Percentiles rank a stretch among this genome's conserved stretches.
Evolutionary conservation across 2,888 invertebrate genomes (phyloP).

Genomic region (Podabrus alpinus): DNA sequence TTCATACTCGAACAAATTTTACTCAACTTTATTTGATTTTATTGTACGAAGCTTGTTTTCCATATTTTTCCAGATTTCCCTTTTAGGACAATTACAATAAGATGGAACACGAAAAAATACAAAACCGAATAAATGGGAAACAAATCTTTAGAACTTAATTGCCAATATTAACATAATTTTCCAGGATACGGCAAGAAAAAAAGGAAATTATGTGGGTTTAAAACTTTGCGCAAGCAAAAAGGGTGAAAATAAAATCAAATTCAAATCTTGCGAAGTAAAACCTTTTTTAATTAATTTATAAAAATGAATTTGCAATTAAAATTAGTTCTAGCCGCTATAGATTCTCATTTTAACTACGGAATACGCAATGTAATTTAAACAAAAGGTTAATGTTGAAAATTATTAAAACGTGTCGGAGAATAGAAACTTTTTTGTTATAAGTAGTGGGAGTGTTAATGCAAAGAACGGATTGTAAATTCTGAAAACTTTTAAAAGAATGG

Average conservation of each 20-base stretch:
- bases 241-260: neutral
- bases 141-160: neutral
- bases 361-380: neutral
- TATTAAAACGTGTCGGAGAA: neutral
- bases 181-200: neutral
- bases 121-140: neutral
- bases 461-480: neutral
- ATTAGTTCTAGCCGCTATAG: neutral
- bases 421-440: neutral
- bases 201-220: neutral
- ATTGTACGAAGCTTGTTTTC: neutral
- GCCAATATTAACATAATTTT: neutral
- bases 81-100: neutral
- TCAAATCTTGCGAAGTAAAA: neutral
- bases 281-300: neutral
- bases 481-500: no score
- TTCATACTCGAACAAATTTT: neutral
- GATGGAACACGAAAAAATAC: neutral
- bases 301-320: neutral
- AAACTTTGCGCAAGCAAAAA: neutral
- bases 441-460: neutral
- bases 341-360: neutral
- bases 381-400: neutral
- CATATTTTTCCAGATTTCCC: neutral
- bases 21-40: neutral